Evolutionary conservation across 2,113 vertebrate genomes (phyloP).

Genomic region (Peromyscus maniculatus): DNA sequence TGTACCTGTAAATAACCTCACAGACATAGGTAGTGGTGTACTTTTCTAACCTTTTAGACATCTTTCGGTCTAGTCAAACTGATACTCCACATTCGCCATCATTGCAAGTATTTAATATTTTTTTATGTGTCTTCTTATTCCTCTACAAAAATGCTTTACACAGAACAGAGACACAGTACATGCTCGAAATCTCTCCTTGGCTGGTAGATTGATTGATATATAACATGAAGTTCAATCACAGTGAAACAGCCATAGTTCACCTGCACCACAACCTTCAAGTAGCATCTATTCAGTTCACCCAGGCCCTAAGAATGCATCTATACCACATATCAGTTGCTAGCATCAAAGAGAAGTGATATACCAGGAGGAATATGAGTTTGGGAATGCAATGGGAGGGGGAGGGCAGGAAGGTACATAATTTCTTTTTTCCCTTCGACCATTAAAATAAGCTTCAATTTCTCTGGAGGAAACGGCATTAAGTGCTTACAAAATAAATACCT

Average conservation of each 20-base stretch:
- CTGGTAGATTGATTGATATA: conserved; percentile 5
- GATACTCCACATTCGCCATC: not conserved
- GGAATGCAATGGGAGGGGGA: not conserved
- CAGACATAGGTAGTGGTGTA: not conserved
- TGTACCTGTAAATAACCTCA: not conserved
- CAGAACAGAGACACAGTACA: not conserved
- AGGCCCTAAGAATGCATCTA: not conserved
- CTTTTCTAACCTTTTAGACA: not conserved
- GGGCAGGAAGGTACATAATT: not conserved
- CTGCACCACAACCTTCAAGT: not conserved
- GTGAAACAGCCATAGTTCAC: not conserved
- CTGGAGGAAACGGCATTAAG: not conserved
- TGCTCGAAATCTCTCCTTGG: conserved; percentile 13
- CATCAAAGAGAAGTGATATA: conserved; percentile 26
- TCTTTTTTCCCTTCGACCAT: conserved; percentile 5
- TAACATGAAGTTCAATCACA: conserved; percentile 23
- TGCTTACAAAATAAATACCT: not conserved
- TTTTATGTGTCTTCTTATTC: not conserved
- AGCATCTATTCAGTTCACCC: not conserved
- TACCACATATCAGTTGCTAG: not conserved
- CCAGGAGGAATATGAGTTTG: not conserved
- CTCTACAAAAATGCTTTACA: not conserved
- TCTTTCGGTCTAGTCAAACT: not conserved
- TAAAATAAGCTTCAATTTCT: conserved; percentile 25
- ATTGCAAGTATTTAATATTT: not conserved